Conservation (phyloP, 2,113 vertebrate genomes). For the Colinus virginianus region DNA sequence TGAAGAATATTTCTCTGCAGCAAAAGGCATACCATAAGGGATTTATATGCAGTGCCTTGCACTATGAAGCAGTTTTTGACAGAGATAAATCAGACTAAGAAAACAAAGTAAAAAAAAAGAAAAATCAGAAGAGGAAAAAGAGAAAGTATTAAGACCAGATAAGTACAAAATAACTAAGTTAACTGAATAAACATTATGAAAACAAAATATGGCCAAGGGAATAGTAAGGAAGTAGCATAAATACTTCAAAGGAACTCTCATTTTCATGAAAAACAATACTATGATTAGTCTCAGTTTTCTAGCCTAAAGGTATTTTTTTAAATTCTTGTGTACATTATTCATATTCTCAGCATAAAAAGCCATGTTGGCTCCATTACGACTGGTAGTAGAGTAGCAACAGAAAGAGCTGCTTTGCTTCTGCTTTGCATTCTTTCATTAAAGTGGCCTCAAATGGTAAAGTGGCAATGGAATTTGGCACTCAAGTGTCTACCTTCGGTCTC, state of each 20-base stretch:
- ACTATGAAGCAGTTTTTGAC: conserved; percentile 42
- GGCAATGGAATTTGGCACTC: conserved; percentile 46
- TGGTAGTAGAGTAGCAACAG: conserved; percentile 42
- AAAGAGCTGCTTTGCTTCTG: conserved; percentile 42
- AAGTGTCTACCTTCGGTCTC: conserved; percentile 44
- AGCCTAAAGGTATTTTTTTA: conserved; percentile 70
- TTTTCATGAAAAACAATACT: conserved; percentile 73
- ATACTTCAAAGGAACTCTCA: conserved; percentile 72
- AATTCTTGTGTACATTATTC: conserved; percentile 76
- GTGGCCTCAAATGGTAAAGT: background rate
- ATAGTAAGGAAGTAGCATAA: conserved; percentile 74
- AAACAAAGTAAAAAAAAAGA: conserved; percentile 29
- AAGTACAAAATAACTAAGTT: conserved; percentile 61
- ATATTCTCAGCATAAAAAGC: conserved; percentile 64
- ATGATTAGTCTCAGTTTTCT: conserved; percentile 72
- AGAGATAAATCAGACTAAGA: conserved; percentile 64
- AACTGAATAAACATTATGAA: conserved; percentile 76
- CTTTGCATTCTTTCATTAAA: conserved; percentile 55
- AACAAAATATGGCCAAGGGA: conserved; percentile 76
- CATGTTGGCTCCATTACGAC: conserved; percentile 21
- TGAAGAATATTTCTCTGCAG: conserved; percentile 27
- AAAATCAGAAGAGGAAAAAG: background rate
- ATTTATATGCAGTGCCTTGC: background rate
- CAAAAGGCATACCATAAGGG: background rate
- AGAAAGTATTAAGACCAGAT: conserved; percentile 51